These are phyloP conservation scores for Polietes domitor DNA, from an alignment of 2,888 invertebrate genomes.

Conservation along the genomic window DNA sequence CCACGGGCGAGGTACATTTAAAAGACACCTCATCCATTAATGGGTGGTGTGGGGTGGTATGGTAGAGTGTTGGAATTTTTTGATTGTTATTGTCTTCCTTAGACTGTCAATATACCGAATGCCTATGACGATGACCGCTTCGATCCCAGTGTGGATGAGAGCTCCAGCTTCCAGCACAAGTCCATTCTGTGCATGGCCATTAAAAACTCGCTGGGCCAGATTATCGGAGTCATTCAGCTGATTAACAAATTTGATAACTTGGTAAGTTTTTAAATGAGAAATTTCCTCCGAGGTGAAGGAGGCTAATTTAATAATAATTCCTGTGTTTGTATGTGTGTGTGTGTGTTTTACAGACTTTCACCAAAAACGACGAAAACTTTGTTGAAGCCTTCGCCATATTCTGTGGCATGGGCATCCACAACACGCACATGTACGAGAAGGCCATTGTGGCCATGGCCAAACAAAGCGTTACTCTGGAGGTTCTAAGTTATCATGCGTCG, in stretches of 20 bases:
- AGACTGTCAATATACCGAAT: slow-evolving; percentile 95
- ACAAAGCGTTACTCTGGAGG: slow-evolving; percentile 96
- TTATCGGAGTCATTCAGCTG: slow-evolving; percentile 95
- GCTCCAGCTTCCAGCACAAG: slow-evolving; percentile 91
- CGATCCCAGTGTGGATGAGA: slow-evolving; percentile 92
- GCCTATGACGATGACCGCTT: slow-evolving; percentile 94
- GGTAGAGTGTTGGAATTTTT: too few species aligned
- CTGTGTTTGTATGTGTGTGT: too few species aligned
- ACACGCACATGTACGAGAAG: slow-evolving; percentile 98
- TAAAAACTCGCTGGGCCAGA: slow-evolving; percentile 94
- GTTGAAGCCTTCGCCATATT: slow-evolving; percentile 98
- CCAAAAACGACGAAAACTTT: slow-evolving; percentile 97
- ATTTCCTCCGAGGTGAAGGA: too few species aligned
- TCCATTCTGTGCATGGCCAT: slow-evolving; percentile 98
- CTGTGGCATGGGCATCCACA: slow-evolving; percentile 98
- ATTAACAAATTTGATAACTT: slow-evolving; percentile 96
- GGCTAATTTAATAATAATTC: background rate
- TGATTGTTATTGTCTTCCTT: background rate
- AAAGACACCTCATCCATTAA: slow-evolving; percentile 66
- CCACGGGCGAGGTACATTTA: slow-evolving; percentile 92
- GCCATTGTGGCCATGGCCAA: slow-evolving; percentile 97
- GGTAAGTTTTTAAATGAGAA: slow-evolving; percentile 72
- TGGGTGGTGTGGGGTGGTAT: background rate
- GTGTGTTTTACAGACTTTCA: slow-evolving; percentile 84
- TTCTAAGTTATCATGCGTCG: slow-evolving; percentile 96